Evolutionary conservation across 2,888 invertebrate genomes (phyloP), one percentile per base, ranked within the genome.

Genomic region (Lamproptera curius): DNA sequence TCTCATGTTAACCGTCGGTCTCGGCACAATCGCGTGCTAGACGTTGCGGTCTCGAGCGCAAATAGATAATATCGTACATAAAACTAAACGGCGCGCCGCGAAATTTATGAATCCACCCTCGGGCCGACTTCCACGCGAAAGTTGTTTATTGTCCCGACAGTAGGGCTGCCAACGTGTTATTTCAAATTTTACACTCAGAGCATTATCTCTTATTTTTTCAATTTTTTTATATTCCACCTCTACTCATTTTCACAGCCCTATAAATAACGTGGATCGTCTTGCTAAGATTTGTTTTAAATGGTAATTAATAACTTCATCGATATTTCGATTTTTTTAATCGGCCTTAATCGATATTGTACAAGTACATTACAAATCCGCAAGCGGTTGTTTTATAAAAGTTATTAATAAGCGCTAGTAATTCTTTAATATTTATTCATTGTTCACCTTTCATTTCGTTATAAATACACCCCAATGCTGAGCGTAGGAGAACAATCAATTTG

Each of bases 51-150:
- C 23, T 65, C 76, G 77, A 74, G 79, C 77, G 76, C 68, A 69
- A 73, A 77, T 77, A 81, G 81, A 82, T 80, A 81, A 75, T 75
- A 82, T 83, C 76, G 66, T 74, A 69, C 74, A 77, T 80, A 82
- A 80, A 83, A 81, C 82, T 80, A 82, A 84, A 79, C 76, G 80
- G 76, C 77, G 76, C 79, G 79, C 76, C 65, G 75, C 70, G 67
- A 77, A 81, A 84, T 85, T 85, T 86, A 86, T 86, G 84, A 83
- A 83, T 81, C 81, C 73, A 67, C 71, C 66, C 57, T 68, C 69
- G 75, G 76, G 76, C 75, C 81, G 83, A 84, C 83, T 84, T 86
- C 85, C 76, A 82, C 81, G 81, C 84, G 80, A 82, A 83, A 77
- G 76, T 85, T 80, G 83, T 87, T 85, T 86, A 86, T 83, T 69